Evolutionary conservation across 2,888 invertebrate species (phyloP).

Genomic region (Chydorus sphaericus): DNA sequence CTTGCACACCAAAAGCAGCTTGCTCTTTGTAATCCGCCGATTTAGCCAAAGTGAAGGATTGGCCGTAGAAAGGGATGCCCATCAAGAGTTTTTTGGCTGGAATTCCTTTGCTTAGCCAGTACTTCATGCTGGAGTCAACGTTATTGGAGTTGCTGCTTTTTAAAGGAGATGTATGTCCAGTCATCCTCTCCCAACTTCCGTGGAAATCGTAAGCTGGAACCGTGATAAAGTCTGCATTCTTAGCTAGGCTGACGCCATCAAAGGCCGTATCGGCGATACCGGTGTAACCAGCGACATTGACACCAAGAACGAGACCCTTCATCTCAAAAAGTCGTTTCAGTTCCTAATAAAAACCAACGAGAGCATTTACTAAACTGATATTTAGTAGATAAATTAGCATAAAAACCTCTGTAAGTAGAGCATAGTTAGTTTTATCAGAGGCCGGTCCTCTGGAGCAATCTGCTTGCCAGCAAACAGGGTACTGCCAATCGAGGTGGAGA

Average conservation of each 20-base stretch:
- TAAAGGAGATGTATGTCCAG: slow-evolving; percentile 69
- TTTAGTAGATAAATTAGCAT: slow-evolving; percentile 9
- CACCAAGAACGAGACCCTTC: slow-evolving; percentile 54
- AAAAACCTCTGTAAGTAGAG: slow-evolving; percentile 44
- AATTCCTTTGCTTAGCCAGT: slow-evolving; percentile 63
- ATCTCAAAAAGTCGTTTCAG: slow-evolving; percentile 44
- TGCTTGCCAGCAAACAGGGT: slow-evolving; percentile 85
- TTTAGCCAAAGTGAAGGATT: slow-evolving; percentile 55
- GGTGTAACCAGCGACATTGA: slow-evolving; percentile 76
- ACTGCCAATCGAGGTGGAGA: slow-evolving; percentile 85
- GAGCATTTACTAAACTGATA: background rate
- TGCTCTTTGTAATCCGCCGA: slow-evolving; percentile 30
- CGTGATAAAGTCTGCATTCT: slow-evolving; percentile 54
- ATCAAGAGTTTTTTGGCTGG: slow-evolving; percentile 63
- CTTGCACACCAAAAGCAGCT: slow-evolving; percentile 41
- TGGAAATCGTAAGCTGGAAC: slow-evolving; percentile 82
- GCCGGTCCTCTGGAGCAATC: slow-evolving; percentile 67
- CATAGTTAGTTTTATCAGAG: slow-evolving; percentile 61
- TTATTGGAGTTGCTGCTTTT: slow-evolving; percentile 21
- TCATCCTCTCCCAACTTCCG: slow-evolving; percentile 71
- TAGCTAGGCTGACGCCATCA: slow-evolving; percentile 40
- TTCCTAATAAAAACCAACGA: too few species aligned
- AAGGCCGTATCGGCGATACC: slow-evolving; percentile 78
- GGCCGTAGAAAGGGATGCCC: slow-evolving; percentile 80
- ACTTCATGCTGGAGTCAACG: slow-evolving; percentile 61